Base-by-base conservation (phyloP, 2,113 vertebrate genomes). In the Steatornis caripensis region DNA sequence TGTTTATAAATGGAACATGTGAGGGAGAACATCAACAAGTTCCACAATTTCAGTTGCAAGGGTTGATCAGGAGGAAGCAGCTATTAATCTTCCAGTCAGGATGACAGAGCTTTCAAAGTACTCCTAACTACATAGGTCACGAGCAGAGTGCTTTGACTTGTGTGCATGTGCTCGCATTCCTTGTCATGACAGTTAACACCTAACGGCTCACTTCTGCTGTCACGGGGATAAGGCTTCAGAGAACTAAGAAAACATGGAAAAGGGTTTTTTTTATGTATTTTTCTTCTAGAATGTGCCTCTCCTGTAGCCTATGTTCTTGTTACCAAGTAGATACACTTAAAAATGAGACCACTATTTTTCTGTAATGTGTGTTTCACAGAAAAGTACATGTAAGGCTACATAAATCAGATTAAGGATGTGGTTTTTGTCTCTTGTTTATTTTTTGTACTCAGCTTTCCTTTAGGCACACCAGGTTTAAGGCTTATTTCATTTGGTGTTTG, bases 201-300 rank as follows among this genome's bases (percentile, higher is more conserved):
- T 75, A 72, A 62, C 54, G 76, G 53, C 53, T 82, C 61, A 80
- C 69, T 75, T 84, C 39, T 89, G 61, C 61, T 85, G 57, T 93
- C 55, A 69, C 12, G 22, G 61, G 53, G 49, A 79, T 87, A 65
- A 89, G 61, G 82, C 77, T 48, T 66, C 10, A 17, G 34, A 70
- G 24, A 92, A n/a, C 45, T 75, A 79, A 84, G 60, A 74, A 88
- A 71, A 87, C 16, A n/a, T 10, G 29, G 23, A 84, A 88, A 72
- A 48, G 3, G 3, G 71, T 83, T 62, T 68, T 66, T 49, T 70
- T 65, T 23, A 62, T 2, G 9, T 91, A 18, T 94, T 95, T 97
- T 87, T 83, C 55, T 92, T 95, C 92, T 90, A 65, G 78, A 92
- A 68, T 72, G 66, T 94, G 43, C 55, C 27, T 84, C 16, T 77